These are phyloP conservation scores for Drosophila ohnishii DNA, from an alignment of 1,140 invertebrate genomes.

Conservation along the genomic window DNA sequence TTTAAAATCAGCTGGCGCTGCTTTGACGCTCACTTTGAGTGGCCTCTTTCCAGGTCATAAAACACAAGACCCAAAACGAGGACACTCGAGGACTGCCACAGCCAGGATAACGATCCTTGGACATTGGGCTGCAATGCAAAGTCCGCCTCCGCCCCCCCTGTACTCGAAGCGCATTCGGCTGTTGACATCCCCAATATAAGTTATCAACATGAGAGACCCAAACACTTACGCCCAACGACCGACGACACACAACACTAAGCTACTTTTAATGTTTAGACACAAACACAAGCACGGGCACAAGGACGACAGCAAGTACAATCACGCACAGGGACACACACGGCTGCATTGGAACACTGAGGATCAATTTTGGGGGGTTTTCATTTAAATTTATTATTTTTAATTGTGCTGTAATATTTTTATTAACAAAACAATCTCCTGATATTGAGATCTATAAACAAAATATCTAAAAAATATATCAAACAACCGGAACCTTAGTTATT, in stretches of 20 bases:
- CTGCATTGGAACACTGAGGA: not conserved
- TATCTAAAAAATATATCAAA: too few species aligned
- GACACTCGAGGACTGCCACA: conserved; percentile 9
- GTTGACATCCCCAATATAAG: conserved; percentile 54
- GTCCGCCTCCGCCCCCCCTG: not conserved
- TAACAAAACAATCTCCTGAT: not conserved
- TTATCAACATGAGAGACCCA: conserved; percentile 46
- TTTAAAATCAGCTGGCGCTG: conserved; percentile 26
- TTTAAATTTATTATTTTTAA: not conserved
- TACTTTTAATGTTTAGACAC: conserved; percentile 63
- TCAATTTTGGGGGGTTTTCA: too few species aligned
- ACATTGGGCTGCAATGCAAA: conserved; percentile 38
- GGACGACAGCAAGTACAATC: conserved; percentile 15
- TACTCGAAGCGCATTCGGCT: conserved; percentile 44
- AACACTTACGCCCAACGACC: conserved; percentile 48
- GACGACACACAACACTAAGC: conserved; percentile 54
- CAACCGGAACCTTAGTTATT: too few species aligned
- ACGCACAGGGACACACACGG: conserved; percentile 17
- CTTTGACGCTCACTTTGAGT: conserved; percentile 18
- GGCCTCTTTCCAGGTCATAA: conserved; percentile 46
- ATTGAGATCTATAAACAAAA: too few species aligned
- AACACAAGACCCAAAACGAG: conserved; percentile 20
- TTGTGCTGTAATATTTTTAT: not conserved
- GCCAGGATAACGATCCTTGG: conserved; percentile 36
- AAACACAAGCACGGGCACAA: conserved; percentile 31